These are phyloP conservation scores for Noturus placidus DNA, from an alignment of 2,113 vertebrate species.

Conservation along the genomic window DNA sequence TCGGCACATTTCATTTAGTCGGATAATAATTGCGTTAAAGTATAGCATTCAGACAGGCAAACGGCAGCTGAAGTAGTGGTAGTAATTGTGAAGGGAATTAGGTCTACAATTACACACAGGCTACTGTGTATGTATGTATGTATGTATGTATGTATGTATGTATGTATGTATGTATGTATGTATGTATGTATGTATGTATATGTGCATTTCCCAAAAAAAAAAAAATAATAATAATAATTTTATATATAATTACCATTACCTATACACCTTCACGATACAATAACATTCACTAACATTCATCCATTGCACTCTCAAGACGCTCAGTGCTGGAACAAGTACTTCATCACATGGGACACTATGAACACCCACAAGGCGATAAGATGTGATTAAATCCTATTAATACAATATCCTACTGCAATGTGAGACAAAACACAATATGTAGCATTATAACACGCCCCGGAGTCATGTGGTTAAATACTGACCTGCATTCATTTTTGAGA, in stretches of 20 bases:
- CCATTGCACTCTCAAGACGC: background rate
- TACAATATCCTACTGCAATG: background rate
- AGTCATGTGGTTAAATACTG: background rate
- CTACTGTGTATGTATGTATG: too few species aligned
- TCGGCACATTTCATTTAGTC: slow-evolving; percentile 55
- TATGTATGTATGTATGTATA: background rate
- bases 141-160: background rate
- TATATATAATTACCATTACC: background rate
- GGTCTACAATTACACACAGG: slow-evolving; percentile 31
- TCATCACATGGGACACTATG: background rate
- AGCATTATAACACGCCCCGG: background rate
- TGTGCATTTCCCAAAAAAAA: too few species aligned
- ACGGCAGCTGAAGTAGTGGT: slow-evolving; percentile 34
- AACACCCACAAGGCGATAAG: background rate
- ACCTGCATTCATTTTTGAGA: background rate
- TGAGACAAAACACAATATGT: background rate
- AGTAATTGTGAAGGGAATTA: slow-evolving; percentile 43
- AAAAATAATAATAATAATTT: too few species aligned
- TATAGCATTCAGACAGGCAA: slow-evolving; percentile 32
- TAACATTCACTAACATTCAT: background rate
- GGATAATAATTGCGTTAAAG: slow-evolving; percentile 54
- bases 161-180: background rate
- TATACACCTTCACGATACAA: background rate
- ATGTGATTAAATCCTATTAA: background rate
- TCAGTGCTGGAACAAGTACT: background rate